phyloP scores from a whole-genome alignment of 37 sponge, comb jelly and placozoan species.

The Aphrocallistes beatrix region DNA sequence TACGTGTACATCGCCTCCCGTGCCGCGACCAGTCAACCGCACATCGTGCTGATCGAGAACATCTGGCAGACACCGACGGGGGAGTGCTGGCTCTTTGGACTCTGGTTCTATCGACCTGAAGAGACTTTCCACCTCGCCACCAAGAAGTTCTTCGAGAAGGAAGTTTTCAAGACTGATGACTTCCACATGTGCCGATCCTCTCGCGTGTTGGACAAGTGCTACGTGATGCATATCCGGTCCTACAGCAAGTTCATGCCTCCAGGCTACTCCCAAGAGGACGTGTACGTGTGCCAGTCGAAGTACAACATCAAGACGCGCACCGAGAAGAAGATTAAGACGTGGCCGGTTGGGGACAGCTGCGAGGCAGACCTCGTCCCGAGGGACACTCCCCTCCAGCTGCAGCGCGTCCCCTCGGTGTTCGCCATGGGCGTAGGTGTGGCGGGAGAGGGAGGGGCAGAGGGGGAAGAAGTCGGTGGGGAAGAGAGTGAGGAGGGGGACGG shows the following conservation, averaged over 20 bases:
- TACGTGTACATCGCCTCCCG: slow-evolving; percentile 18
- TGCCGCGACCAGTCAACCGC: not conserved
- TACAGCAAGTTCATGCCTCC: slow-evolving; percentile 41
- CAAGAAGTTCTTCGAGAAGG: slow-evolving; percentile 62
- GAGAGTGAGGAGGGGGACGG: slow-evolving; percentile 20
- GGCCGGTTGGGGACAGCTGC: slow-evolving; percentile 22
- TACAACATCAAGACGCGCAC: slow-evolving; percentile 44
- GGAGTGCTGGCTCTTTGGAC: slow-evolving; percentile 61
- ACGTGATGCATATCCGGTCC: slow-evolving; percentile 48
- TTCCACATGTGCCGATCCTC: slow-evolving; percentile 26
- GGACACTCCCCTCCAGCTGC: slow-evolving; percentile 24
- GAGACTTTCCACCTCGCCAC: slow-evolving; percentile 75
- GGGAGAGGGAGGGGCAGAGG: not conserved
- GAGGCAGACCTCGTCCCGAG: slow-evolving; percentile 27
- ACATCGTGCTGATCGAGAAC: slow-evolving; percentile 57
- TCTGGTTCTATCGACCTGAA: slow-evolving; percentile 69
- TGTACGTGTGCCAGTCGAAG: slow-evolving; percentile 68
- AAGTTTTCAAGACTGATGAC: slow-evolving; percentile 73
- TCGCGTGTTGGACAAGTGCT: slow-evolving; percentile 35
- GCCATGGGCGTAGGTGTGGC: not conserved
- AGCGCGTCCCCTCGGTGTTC: slow-evolving; percentile 54
- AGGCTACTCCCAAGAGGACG: slow-evolving; percentile 58
- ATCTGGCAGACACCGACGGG: slow-evolving; percentile 42
- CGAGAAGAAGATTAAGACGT: slow-evolving; percentile 67
- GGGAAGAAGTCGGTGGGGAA: not conserved